Percentiles rank a stretch among this genome's conserved stretches.
phyloP scores from a whole-genome alignment of 2,888 invertebrate species.

The Drosophila diplacantha region DNA sequence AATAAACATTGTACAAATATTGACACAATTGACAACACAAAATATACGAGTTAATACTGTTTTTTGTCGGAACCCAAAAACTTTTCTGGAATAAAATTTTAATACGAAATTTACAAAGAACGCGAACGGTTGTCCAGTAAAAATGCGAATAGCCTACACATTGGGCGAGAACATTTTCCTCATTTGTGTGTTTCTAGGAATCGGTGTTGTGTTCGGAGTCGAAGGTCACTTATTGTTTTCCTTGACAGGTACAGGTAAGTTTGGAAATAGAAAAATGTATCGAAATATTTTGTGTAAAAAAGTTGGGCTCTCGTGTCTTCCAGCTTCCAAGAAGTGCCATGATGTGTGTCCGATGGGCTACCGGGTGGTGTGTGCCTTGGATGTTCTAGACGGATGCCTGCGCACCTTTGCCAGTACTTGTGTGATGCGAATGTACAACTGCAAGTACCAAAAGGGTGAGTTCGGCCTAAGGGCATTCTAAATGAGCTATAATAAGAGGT shows the following conservation, averaged over 20 bases:
- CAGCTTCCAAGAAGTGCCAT: constrained; percentile 54
- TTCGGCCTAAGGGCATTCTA: background rate
- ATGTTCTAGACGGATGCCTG: constrained; percentile 48
- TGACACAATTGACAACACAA: constrained; percentile 41
- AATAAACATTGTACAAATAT: constrained; percentile 39
- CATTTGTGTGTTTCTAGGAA: constrained; percentile 24
- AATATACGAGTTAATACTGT: constrained; percentile 28
- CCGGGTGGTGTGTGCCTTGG: constrained; percentile 57
- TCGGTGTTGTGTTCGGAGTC: constrained; percentile 11
- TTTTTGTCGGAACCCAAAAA: constrained; percentile 16
- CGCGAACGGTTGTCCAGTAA: constrained; percentile 14
- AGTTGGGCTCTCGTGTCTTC: background rate
- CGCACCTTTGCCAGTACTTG: constrained; percentile 58
- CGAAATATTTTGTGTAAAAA: background rate
- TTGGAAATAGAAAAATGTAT: background rate
- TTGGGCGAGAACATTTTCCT: constrained; percentile 24
- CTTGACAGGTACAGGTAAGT: constrained; percentile 46
- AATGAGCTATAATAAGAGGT: background rate
- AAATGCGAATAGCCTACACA: constrained; percentile 37
- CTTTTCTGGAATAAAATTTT: constrained; percentile 22
- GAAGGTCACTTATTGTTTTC: constrained; percentile 39
- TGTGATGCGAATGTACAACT: constrained; percentile 60
- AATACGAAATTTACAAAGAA: constrained; percentile 32
- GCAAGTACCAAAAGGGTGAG: constrained; percentile 59
- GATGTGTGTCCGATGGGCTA: constrained; percentile 58